Evolutionary conservation across 2,888 invertebrate genomes (phyloP).

Genomic region (Tanypteryx hageni): DNA sequence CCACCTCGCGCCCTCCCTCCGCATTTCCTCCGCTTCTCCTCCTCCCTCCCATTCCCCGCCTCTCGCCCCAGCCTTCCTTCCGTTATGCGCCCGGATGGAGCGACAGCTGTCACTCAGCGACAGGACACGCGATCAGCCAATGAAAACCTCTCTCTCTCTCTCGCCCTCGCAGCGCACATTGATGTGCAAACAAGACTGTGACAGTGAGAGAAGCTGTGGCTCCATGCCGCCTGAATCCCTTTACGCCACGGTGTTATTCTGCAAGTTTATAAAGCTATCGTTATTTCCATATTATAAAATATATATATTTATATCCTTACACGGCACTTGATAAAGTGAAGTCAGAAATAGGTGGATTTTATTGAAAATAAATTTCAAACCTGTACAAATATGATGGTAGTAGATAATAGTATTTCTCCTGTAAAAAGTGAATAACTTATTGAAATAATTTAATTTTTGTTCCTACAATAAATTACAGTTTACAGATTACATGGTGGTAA

Average conservation of each 20-base stretch:
- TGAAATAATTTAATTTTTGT: too few species aligned
- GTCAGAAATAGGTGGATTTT: too few species aligned
- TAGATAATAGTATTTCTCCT: too few species aligned
- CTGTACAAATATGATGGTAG: too few species aligned
- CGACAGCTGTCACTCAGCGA: constrained; percentile 63
- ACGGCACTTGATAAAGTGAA: too few species aligned
- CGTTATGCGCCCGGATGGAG: constrained; percentile 52
- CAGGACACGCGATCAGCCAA: constrained; percentile 63
- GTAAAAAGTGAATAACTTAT: too few species aligned
- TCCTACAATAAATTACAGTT: too few species aligned
- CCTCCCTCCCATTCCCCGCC: constrained; percentile 71
- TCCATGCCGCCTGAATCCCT: background rate
- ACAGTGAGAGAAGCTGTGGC: background rate
- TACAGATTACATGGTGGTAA: too few species aligned
- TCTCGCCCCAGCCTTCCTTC: constrained; percentile 71
- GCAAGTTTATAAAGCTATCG: constrained; percentile 9
- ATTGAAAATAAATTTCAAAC: too few species aligned
- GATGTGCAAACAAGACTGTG: constrained; percentile 42
- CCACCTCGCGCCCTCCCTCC: constrained; percentile 50
- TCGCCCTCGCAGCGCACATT: constrained; percentile 42
- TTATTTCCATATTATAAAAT: background rate
- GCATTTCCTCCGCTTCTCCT: constrained; percentile 65
- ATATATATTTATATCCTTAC: too few species aligned
- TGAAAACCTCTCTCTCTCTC: constrained; percentile 66
- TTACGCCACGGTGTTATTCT: background rate